Base-by-base conservation (phyloP, 1,140 invertebrate species). In the Nephotettix cincticeps region DNA sequence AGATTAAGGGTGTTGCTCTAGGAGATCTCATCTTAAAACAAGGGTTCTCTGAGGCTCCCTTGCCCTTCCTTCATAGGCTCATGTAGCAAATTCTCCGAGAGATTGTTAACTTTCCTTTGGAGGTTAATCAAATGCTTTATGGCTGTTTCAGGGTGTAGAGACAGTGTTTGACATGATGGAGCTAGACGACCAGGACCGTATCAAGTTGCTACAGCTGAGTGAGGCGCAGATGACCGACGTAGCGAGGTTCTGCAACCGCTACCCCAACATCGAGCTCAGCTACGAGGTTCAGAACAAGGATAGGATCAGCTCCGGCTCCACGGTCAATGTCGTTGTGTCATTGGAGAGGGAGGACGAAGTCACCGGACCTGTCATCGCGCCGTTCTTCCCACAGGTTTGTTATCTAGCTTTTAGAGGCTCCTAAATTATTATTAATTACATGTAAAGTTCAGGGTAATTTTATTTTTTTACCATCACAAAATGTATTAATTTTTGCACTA, bases 101-200 rank as follows among this genome's bases (percentile, higher is more conserved):
- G n/a, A n/a, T n/a, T n/a, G n/a, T n/a, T n/a, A n/a, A n/a, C n/a
- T n/a, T n/a, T n/a, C n/a, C n/a, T n/a, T n/a, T n/a, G n/a, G n/a
- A n/a, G n/a, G n/a, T n/a, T n/a, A n/a, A n/a, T n/a, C n/a, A n/a
- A n/a, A n/a, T n/a, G n/a, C n/a, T 36, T 36, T 36, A 4, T 36
- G 32, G 4, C 4, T 36, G 32, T 36, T 36, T 19, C 78, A 92
- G 87, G 87, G 88, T 73, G 92, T 99, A 4, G 95, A 99, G 80
- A 97, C 95, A 0, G 95, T 99, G 6, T 99, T 99, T 82, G 97
- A 99, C 78, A 91, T 99, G 54, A 98, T 99, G 92, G 97, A 99
- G 79, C 83, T 99, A 72, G 98, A 99, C 77, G 97, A 99, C 80
- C 91, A 94, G 11, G 96, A 96, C 27, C 85, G 98, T 30, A 91